Percentiles rank a stretch among this genome's conserved stretches.
Evolutionary conservation across 1,140 invertebrate genomes (phyloP).

Genomic region (Telenomus remus): DNA sequence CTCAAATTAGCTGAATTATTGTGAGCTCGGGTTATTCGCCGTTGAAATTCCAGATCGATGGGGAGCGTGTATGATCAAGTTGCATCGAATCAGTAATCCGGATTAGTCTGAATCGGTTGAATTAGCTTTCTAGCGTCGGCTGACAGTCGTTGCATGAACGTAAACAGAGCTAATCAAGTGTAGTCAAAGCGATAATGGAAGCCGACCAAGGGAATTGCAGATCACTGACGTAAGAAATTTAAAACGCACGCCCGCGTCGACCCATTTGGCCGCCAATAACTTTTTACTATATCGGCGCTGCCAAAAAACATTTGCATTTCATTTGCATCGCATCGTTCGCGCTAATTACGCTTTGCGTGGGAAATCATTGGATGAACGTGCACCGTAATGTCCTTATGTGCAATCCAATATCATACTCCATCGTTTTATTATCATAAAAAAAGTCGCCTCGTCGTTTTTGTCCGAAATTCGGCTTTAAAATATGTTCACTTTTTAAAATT

Average conservation of each 20-base stretch:
- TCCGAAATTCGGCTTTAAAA: no score
- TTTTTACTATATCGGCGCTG: no score
- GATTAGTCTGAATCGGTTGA: slow-evolving; percentile 38
- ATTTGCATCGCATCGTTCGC: no score
- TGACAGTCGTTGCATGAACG: slow-evolving; percentile 31
- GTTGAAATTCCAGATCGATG: slow-evolving; percentile 37
- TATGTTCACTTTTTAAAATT: no score
- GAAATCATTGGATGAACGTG: no score
- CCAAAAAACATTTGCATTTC: no score
- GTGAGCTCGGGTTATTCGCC: slow-evolving; percentile 32
- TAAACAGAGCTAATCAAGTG: slow-evolving; percentile 51
- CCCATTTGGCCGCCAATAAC: neutral
- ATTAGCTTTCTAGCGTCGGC: slow-evolving; percentile 10
- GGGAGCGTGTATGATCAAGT: slow-evolving; percentile 36
- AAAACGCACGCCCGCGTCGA: no score
- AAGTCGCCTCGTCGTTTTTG: no score
- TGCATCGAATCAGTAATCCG: slow-evolving; percentile 43
- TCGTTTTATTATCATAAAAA: no score
- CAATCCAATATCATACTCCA: no score
- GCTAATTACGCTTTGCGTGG: no score
- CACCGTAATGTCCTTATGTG: no score
- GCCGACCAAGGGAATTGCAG: slow-evolving; percentile 13
- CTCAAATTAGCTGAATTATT: slow-evolving; percentile 43
- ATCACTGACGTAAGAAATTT: slow-evolving; percentile 9
- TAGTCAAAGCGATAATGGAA: slow-evolving; percentile 40